Evolutionary conservation across 2,113 vertebrate species (phyloP).

Genomic region (Erinaceus europaeus): DNA sequence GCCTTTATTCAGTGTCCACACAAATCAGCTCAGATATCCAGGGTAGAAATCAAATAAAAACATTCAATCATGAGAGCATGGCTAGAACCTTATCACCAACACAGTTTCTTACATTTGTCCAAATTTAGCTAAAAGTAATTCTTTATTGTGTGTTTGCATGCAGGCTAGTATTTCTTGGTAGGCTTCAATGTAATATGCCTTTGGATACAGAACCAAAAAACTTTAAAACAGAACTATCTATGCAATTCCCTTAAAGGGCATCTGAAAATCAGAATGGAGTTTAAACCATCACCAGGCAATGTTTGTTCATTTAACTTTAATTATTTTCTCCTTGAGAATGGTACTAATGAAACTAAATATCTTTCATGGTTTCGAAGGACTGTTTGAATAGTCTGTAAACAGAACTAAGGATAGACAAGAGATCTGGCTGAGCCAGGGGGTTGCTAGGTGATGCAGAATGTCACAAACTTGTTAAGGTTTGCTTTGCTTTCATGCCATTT

Average conservation of each 20-base stretch:
- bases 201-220: conserved; percentile 52
- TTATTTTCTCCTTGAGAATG: conserved; percentile 89
- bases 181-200: conserved; percentile 32
- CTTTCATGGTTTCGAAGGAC: conserved; percentile 85
- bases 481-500: conserved; percentile 85
- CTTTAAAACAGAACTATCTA: conserved; percentile 63
- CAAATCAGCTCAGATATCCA: conserved; percentile 47
- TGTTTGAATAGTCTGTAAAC: conserved; percentile 86
- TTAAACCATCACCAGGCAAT: conserved; percentile 81
- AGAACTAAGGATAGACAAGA: conserved; percentile 84
- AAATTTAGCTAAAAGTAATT: conserved; percentile 48
- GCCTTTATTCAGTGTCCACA: conserved; percentile 29
- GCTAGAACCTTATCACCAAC: background rate
- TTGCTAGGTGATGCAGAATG: conserved; percentile 89
- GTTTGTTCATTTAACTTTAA: conserved; percentile 90
- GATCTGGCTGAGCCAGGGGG: conserved; percentile 83
- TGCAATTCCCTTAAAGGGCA: conserved; percentile 58
- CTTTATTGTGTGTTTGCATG: background rate
- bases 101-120: conserved; percentile 6
- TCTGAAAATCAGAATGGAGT: conserved; percentile 78
- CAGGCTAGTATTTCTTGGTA: background rate
- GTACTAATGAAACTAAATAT: conserved; percentile 88
- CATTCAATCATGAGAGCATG: conserved; percentile 12
- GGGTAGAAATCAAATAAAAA: conserved; percentile 48
- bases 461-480: conserved; percentile 87